Percentiles rank a stretch among this genome's conserved stretches.
Evolutionary conservation across 2,113 vertebrate genomes (phyloP).

Genomic region (Corydoras sp.): DNA sequence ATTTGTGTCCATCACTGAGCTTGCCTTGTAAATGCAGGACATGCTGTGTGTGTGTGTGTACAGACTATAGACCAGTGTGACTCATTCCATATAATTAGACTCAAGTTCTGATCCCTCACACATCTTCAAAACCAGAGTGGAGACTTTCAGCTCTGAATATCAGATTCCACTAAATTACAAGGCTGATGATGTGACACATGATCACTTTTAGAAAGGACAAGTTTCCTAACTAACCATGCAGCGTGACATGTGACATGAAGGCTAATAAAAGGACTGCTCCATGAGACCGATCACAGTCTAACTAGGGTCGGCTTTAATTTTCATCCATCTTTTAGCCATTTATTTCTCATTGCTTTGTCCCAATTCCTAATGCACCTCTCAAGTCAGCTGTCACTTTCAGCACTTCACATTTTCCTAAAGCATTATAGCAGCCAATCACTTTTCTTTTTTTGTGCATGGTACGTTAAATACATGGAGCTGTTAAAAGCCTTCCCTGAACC

Average conservation of each 20-base stretch:
- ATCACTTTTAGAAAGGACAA: not conserved
- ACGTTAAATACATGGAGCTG: not conserved
- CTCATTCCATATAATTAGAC: constrained; percentile 34
- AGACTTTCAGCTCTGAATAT: not conserved
- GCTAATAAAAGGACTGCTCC: not conserved
- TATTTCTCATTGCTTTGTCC: not conserved
- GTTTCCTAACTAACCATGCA: not conserved
- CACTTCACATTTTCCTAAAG: not conserved
- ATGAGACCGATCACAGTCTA: not conserved
- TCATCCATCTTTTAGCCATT: not conserved
- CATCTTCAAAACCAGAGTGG: constrained; percentile 19
- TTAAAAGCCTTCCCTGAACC: not conserved
- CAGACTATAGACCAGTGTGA: constrained; percentile 22
- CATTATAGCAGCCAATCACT: not conserved
- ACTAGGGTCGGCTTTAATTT: not conserved
- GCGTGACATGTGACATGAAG: not conserved
- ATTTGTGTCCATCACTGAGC: constrained; percentile 14
- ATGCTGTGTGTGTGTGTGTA: constrained; percentile 1
- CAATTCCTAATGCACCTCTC: not conserved
- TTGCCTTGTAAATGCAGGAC: constrained; percentile 10
- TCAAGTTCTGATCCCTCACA: constrained; percentile 23
- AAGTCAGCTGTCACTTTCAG: not conserved
- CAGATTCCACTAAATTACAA: not conserved
- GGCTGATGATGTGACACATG: not conserved
- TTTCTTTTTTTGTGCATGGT: not conserved